Conservation (phyloP, 2,113 vertebrate species). For the Halcyon senegalensis region DNA sequence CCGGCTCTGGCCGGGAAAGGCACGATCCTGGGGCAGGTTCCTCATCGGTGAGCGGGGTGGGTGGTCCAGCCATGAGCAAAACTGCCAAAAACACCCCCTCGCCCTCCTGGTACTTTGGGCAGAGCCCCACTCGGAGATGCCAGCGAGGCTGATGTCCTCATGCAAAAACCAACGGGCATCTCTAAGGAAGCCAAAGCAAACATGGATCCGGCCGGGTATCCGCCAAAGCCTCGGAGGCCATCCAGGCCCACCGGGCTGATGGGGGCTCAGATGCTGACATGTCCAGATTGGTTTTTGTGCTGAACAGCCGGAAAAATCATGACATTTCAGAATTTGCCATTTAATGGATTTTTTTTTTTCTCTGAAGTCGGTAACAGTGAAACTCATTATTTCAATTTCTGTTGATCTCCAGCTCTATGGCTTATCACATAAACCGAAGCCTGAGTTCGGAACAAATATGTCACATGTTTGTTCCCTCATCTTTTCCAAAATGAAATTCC, state of each 20-base stretch:
- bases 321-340: slow-evolving; percentile 31
- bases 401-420: not conserved
- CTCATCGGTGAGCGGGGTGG: fast-evolving
- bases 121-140: not conserved
- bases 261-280: not conserved
- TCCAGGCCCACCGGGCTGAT: not conserved
- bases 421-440: not conserved
- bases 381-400: not conserved
- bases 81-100: fast-evolving
- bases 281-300: not conserved
- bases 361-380: not conserved
- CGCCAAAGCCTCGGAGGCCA: not conserved
- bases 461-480: not conserved
- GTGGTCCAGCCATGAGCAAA: not conserved
- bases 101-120: not conserved
- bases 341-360: not conserved
- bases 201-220: fast-evolving
- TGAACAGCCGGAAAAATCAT: not conserved
- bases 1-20: fast-evolving
- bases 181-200: not conserved
- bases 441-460: not conserved
- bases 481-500: not conserved
- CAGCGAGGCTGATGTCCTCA: not conserved
- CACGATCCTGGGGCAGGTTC: fast-evolving
- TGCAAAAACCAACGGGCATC: not conserved